phyloP scores from a whole-genome alignment of 2,113 vertebrate genomes.

The Sapajus apella region DNA sequence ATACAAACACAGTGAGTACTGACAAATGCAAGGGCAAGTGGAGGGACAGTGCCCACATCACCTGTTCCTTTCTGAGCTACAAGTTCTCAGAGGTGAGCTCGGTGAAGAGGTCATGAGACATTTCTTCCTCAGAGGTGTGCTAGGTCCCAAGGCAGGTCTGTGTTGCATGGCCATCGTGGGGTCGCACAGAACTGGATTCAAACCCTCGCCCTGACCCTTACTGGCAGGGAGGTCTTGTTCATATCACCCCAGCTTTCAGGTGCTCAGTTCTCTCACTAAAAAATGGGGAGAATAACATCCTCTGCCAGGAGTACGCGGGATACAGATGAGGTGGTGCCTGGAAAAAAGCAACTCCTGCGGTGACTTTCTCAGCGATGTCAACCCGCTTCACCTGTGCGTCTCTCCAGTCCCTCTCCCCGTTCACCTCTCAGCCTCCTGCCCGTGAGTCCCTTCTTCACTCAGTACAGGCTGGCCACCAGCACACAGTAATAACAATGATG shows the following conservation, averaged over 20 bases:
- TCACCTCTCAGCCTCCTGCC: neutral
- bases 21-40: neutral
- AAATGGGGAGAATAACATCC: neutral
- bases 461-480: neutral
- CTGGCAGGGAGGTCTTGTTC: neutral
- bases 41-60: neutral
- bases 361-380: neutral
- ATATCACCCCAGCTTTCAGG: neutral
- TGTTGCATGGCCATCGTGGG: no score
- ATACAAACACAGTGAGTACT: neutral
- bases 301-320: neutral
- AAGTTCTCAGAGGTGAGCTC: neutral
- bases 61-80: neutral
- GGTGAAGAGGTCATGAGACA: neutral
- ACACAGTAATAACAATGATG: neutral
- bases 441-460: neutral
- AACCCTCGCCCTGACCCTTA: neutral
- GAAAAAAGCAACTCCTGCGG: neutral
- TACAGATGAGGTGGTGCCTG: rapidly evolving
- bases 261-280: neutral
- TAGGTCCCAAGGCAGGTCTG: neutral
- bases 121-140: neutral
- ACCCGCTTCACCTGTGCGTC: no score
- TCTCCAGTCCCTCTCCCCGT: neutral
- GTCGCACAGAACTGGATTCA: neutral